phyloP scores from a whole-genome alignment of 1,140 invertebrate species.

The Ooceraea biroi region DNA sequence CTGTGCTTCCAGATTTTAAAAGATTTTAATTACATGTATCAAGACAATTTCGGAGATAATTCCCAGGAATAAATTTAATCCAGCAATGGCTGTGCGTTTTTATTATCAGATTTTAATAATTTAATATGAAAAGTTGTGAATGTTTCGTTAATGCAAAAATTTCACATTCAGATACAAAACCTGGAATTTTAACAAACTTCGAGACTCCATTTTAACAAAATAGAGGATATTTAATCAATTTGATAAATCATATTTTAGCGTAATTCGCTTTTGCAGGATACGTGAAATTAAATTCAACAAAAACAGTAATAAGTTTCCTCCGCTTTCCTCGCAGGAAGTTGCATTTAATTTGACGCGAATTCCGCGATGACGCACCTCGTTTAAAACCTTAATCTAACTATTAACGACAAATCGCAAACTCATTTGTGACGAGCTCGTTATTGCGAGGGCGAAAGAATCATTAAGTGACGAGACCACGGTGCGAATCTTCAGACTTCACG shows the following conservation, averaged over 20 bases:
- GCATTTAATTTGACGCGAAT: not conserved
- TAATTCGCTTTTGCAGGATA: not conserved
- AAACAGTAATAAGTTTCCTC: not conserved
- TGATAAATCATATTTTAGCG: not conserved
- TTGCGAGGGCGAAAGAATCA: conserved; percentile 30
- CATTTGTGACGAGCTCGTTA: conserved; percentile 34
- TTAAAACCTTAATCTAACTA: conserved; percentile 9
- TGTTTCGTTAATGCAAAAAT: no score
- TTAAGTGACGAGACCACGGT: conserved; percentile 14
- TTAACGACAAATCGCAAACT: conserved; percentile 32
- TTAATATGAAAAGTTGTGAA: no score
- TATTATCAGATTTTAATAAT: no score
- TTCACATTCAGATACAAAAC: no score
- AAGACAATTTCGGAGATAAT: no score
- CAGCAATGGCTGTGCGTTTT: no score
- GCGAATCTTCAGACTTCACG: conserved; percentile 43
- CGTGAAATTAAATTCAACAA: not conserved
- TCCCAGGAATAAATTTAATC: no score
- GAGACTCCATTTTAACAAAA: no score
- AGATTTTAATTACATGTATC: no score
- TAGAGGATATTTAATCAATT: no score
- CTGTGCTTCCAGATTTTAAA: no score
- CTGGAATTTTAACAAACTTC: no score
- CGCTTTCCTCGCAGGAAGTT: not conserved
- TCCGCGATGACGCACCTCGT: not conserved